Conservation (phyloP, 1,140 invertebrate species). For the Drosophila willistoni region DNA sequence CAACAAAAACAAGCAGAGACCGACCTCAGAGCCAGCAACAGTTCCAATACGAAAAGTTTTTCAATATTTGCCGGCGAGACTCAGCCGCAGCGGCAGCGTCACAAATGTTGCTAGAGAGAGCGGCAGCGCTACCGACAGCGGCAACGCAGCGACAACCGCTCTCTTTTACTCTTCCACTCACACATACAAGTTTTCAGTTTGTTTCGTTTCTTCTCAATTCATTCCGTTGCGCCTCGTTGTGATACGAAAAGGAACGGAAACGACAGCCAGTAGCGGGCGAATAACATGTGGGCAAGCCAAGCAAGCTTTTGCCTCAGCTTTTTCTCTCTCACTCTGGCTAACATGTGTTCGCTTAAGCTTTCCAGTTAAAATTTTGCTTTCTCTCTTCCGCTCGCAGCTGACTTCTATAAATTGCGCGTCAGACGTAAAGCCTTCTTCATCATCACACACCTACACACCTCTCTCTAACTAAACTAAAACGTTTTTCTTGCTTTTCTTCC, state of each 20-base stretch:
- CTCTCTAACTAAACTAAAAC: slow-evolving; percentile 44
- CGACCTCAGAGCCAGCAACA: slow-evolving; percentile 67
- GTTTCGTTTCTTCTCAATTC: slow-evolving; percentile 39
- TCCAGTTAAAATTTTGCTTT: slow-evolving; percentile 45
- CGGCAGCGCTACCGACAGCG: slow-evolving; percentile 1
- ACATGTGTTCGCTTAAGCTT: slow-evolving; percentile 72
- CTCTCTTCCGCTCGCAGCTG: slow-evolving; percentile 59
- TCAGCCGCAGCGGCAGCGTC: slow-evolving; percentile 52
- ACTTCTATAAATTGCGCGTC: slow-evolving; percentile 79
- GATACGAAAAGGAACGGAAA: slow-evolving; percentile 74
- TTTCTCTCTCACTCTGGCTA: slow-evolving; percentile 40
- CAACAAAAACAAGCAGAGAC: slow-evolving; percentile 33
- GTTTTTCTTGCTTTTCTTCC: not conserved
- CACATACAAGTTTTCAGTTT: slow-evolving; percentile 29
- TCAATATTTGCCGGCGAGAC: slow-evolving; percentile 74
- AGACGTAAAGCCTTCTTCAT: slow-evolving; percentile 16
- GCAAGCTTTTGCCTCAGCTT: slow-evolving; percentile 55
- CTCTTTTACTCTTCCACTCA: slow-evolving; percentile 25
- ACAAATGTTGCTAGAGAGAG: slow-evolving; percentile 73
- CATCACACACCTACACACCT: slow-evolving; percentile 25
- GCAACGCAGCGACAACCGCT: not conserved
- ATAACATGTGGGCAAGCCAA: slow-evolving; percentile 65
- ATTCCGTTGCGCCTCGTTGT: slow-evolving; percentile 34
- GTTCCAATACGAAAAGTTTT: slow-evolving; percentile 79
- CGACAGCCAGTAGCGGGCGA: slow-evolving; percentile 46